These are phyloP conservation scores for Drosophila busckii DNA, from an alignment of 1,140 invertebrate species.

Conservation along the genomic window DNA sequence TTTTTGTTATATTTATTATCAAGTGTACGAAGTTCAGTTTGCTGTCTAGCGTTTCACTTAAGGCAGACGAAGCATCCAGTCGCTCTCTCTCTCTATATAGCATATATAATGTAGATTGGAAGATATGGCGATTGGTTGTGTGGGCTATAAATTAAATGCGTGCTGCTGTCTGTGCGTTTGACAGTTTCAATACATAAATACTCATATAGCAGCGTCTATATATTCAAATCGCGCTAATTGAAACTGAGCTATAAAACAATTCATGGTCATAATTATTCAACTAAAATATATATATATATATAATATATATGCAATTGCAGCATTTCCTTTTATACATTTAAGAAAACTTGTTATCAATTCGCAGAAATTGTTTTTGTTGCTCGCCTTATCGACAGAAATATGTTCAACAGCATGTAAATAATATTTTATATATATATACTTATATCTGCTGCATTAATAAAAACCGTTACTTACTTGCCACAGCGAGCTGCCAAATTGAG, in stretches of 20 bases:
- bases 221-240: slow-evolving; percentile 18
- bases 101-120: slow-evolving; percentile 3
- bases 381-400: neutral
- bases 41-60: slow-evolving; percentile 32
- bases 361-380: slow-evolving; percentile 1
- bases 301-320: too few species aligned
- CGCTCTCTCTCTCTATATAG: too few species aligned
- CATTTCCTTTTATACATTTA: too few species aligned
- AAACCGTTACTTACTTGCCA: slow-evolving; percentile 25
- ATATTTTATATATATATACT: too few species aligned
- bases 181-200: slow-evolving; percentile 6
- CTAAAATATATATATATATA: too few species aligned
- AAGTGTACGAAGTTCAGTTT: slow-evolving; percentile 24
- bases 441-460: neutral
- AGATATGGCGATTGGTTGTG: slow-evolving; percentile 3
- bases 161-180: slow-evolving; percentile 2
- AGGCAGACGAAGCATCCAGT: too few species aligned
- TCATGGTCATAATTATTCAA: slow-evolving; percentile 19
- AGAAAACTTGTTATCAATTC: slow-evolving; percentile 2
- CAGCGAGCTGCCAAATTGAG: slow-evolving; percentile 2
- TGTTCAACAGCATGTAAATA: too few species aligned
- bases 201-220: neutral
- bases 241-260: slow-evolving; percentile 7
- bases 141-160: slow-evolving; percentile 18
- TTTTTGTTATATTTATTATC: slow-evolving; percentile 8